These are phyloP conservation scores for Phymastichus coffea DNA, from an alignment of 1,140 invertebrate species.

Conservation along the genomic window DNA sequence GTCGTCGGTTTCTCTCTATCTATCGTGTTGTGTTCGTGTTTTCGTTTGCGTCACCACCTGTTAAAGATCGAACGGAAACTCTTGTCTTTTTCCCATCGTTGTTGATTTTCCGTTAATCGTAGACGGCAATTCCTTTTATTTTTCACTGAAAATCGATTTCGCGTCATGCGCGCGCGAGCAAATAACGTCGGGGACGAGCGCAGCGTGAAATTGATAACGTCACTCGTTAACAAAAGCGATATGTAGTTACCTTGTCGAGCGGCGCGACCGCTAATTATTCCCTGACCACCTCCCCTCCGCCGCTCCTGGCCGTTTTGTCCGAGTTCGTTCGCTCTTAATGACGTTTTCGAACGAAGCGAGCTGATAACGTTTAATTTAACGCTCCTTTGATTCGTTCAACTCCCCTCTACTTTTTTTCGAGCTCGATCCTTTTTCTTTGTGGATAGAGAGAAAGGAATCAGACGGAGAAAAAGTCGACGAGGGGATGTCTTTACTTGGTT, in stretches of 20 bases:
- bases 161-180: no score
- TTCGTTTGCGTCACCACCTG: no score
- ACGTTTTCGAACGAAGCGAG: background rate
- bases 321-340: constrained; percentile 11
- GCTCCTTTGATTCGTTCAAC: no score
- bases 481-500: no score
- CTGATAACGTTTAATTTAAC: constrained; percentile 3
- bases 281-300: background rate
- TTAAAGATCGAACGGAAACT: no score
- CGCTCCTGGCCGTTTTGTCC: background rate
- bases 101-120: background rate
- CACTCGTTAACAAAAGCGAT: constrained; percentile 27
- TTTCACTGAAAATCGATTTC: no score
- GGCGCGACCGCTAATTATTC: constrained; percentile 13
- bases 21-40: no score
- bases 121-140: no score
- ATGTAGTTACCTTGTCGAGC: constrained; percentile 22
- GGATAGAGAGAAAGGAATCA: no score
- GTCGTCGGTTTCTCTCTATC: no score
- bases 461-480: constrained; percentile 26
- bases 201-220: constrained; percentile 29
- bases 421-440: no score
- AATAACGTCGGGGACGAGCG: constrained; percentile 16
- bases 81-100: background rate
- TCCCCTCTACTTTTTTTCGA: no score